Evolutionary conservation across 2,797 vertebrate species (phyloP), one percentile per base, ranked within the genome.

Genomic region (Novumbra hubbsi): DNA sequence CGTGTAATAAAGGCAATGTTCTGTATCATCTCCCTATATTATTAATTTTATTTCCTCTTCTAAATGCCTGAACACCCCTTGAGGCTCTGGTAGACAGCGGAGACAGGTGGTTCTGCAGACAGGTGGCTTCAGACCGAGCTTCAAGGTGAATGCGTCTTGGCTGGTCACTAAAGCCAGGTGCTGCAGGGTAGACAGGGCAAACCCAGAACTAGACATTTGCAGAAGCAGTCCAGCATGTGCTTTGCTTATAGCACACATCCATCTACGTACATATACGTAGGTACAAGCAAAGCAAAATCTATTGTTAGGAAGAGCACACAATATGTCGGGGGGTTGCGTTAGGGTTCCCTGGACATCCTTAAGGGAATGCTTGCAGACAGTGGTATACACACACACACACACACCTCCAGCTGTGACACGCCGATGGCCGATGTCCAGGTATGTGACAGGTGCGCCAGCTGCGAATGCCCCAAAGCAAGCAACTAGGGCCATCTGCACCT

Each of bases 81-180:
- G 71, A 73, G 73, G 71, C 48, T 16, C 52, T 73, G 12, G 19
- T 76, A 88, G 88, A 89, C 83, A 80, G 84, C 24, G 79, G 71
- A 72, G 90, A 91, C 91, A 92, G 90, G 92, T 92, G 90, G 89
- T 85, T 77, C 85, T 83, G 77, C 87, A 89, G 87, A 91, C 85
- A 90, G 86, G 82, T 87, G 84, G 86, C 72, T 83, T 81, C 80
- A 70, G 77, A 81, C 85, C 72, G 73, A 76, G 85, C 86, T 85
- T 86, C 89, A 85, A 84, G 79, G 81, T 90, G 88, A 91, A 86
- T 68, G 85, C 74, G 71, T 77, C 80, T 85, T 90, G 90, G 91
- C 91, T 89, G 86, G 79, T 71, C 73, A 84, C 76, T 70, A 77
- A 78, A 84, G 81, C 82, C 86, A 86, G 85, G 78, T 82, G 79